Evolutionary conservation across 92 coral and sea anemone species (phyloP).

Genomic region (Chrysogorgia sp.): DNA sequence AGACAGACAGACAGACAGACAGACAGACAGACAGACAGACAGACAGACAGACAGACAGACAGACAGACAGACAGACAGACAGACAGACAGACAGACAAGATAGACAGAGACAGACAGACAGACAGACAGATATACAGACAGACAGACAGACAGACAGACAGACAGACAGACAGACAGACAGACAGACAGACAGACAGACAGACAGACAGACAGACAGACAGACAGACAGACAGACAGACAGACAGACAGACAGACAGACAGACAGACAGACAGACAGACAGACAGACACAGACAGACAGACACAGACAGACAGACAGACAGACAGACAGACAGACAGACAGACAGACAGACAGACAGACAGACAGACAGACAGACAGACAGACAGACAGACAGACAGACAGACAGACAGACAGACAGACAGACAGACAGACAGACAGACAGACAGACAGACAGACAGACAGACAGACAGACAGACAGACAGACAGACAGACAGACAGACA

Average conservation of each 20-base stretch:
- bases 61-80: slow-evolving; percentile 29
- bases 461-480: slow-evolving; percentile 15
- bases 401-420: slow-evolving; percentile 7
- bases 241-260: not conserved
- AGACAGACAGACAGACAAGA: too few relatives aligned
- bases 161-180: not conserved
- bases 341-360: slow-evolving; percentile 5
- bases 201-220: not conserved
- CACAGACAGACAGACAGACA: too few relatives aligned
- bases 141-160: too few relatives aligned
- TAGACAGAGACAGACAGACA: too few relatives aligned
- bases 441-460: slow-evolving; percentile 15
- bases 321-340: slow-evolving; percentile 3
- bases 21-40: slow-evolving; percentile 1
- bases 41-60: slow-evolving; percentile 24
- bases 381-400: slow-evolving; percentile 7
- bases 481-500: too few relatives aligned
- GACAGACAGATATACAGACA: too few relatives aligned
- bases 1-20: too few relatives aligned
- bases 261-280: not conserved
- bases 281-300: not conserved
- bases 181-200: not conserved
- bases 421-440: slow-evolving; percentile 5
- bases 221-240: not conserved
- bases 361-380: slow-evolving; percentile 3